Evolutionary conservation across 1,140 invertebrate genomes (phyloP), one percentile per base, ranked within the genome.

Genomic region (Zaprionus taronus): DNA sequence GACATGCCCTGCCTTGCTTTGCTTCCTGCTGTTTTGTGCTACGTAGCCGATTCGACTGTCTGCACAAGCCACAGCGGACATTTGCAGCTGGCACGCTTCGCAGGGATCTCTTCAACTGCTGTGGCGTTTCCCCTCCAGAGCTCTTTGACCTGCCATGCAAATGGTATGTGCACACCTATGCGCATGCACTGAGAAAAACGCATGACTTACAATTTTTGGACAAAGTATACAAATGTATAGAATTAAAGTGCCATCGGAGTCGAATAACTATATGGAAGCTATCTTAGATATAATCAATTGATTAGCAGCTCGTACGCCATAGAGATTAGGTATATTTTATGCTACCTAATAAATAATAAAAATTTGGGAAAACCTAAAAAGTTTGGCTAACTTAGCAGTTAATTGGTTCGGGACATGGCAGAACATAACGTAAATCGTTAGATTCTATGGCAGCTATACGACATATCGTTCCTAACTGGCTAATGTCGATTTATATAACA

Each of bases 21-120:
- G 6, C 64, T 34, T 49, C 4, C n/a, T 24, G 15, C 9, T 1
- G 22, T 0, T 0, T 7, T 22, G 5, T 24, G 11, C 2, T 7
- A 6, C 4, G 72, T 58, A 89, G 84, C 57, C 62, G 12, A 71
- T 89, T 60, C 0, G 14, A 1, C 0, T 20, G 56, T 34, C 1
- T 1, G 2, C 44, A 49, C 31, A 36, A n/a, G 51, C 17, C 5
- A 7, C 2, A 49, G 12, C 28, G 15, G 34, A 28, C 79, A 81
- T 80, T 89, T 85, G 85, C 85, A 89, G 85, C 85, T 89, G 85
- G 85, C 85, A 90, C 85, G 85, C 85, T 89, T 90, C 84, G 71
- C 85, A 85, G 60, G 61, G 78, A 84, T 84, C 79, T 81, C 69
- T 94, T 93, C 81, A 75, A 79, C 83, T 71, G 77, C 20, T 41